phyloP scores from a whole-genome alignment of 1,140 invertebrate genomes.

The Papilio glaucus region DNA sequence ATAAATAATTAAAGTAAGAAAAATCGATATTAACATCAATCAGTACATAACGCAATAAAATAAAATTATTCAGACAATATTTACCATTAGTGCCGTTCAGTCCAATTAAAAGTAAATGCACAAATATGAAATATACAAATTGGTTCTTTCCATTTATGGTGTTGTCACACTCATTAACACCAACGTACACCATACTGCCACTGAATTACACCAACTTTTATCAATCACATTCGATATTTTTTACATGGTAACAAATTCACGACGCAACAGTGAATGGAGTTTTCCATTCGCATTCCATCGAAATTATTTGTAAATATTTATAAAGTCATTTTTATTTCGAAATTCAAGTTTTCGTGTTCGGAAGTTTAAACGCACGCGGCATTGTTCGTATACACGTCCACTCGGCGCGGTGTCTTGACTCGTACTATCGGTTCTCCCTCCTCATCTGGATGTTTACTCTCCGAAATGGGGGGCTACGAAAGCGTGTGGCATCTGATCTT shows the following conservation, averaged over 20 bases:
- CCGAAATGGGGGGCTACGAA: constrained; percentile 73
- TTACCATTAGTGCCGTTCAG: constrained; percentile 81
- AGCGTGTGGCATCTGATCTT: constrained; percentile 69
- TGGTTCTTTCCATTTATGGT: constrained; percentile 78
- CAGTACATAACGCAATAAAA: not conserved
- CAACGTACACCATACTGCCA: constrained; percentile 80
- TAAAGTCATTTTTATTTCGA: constrained; percentile 45
- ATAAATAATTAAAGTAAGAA: too few relatives aligned
- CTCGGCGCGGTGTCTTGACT: constrained; percentile 62
- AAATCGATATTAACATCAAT: too few relatives aligned
- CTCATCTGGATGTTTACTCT: constrained; percentile 78
- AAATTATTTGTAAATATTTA: constrained; percentile 27
- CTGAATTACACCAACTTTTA: constrained; percentile 65
- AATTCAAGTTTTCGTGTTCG: constrained; percentile 50
- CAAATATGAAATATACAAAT: constrained; percentile 79
- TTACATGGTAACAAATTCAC: constrained; percentile 71
- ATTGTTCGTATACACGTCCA: constrained; percentile 61
- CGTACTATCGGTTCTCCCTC: constrained; percentile 75
- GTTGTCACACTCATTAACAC: constrained; percentile 79
- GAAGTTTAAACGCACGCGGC: constrained; percentile 67
- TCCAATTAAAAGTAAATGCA: constrained; percentile 79
- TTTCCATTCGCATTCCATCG: constrained; percentile 22
- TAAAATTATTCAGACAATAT: constrained; percentile 52
- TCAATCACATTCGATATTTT: constrained; percentile 62
- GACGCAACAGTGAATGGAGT: constrained; percentile 33